Conservation (phyloP, 2,797 vertebrate species). For the Xiphophorus birchmanni region DNA sequence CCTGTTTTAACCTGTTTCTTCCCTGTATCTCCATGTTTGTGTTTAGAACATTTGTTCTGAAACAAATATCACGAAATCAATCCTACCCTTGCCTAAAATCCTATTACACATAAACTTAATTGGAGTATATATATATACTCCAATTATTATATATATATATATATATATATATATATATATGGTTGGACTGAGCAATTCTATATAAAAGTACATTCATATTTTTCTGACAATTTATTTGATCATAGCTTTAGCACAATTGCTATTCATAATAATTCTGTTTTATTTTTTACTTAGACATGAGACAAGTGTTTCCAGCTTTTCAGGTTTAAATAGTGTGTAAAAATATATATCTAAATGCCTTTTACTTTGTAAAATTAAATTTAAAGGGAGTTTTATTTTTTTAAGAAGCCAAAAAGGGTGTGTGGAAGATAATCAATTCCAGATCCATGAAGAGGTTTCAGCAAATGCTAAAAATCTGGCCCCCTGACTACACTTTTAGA, state of each 20-base stretch:
- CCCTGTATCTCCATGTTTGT: no score
- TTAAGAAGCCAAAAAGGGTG: slow-evolving; percentile 76
- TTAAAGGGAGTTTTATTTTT: slow-evolving; percentile 75
- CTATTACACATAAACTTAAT: neutral
- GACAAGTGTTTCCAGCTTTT: slow-evolving; percentile 62
- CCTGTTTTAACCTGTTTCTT: no score
- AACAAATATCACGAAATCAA: neutral
- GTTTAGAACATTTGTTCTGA: neutral
- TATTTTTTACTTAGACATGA: slow-evolving; percentile 44
- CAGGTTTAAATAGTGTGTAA: slow-evolving; percentile 77
- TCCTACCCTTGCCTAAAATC: neutral
- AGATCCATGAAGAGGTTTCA: slow-evolving; percentile 67
- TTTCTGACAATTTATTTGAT: slow-evolving; percentile 2
- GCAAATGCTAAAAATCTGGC: slow-evolving; percentile 66
- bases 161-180: neutral
- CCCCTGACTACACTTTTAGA: slow-evolving; percentile 60
- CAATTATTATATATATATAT: no score
- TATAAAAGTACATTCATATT: neutral
- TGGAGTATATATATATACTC: neutral
- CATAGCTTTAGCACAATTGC: slow-evolving; percentile 48
- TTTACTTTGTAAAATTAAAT: slow-evolving; percentile 80
- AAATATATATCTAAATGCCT: slow-evolving; percentile 74
- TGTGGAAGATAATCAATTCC: slow-evolving; percentile 82
- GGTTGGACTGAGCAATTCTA: neutral
- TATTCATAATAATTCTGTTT: slow-evolving; percentile 53